Evolutionary conservation across 92 coral and sea anemone species (phyloP), one percentile per base, ranked within the genome.

Genomic region (Montipora capitata): DNA sequence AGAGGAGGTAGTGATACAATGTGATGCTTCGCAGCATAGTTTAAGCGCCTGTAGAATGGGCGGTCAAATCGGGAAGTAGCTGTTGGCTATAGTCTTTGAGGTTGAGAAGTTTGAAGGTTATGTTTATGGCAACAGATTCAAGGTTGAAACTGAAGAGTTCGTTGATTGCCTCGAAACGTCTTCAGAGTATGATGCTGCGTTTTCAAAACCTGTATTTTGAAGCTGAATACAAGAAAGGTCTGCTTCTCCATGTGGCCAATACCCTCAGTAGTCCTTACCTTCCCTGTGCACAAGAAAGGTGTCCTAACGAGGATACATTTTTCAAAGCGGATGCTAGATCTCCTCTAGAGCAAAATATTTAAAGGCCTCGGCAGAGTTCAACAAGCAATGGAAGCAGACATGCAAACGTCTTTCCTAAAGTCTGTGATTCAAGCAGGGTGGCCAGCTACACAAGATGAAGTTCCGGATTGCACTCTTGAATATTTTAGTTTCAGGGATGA

Each of bases 191-290:
- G 89, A 83, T 87, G 89, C 71, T 87, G 52, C 78, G 73, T 5
- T 86, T 88, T 42, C 89, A 87, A 72, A 83, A 79, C 76, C 87
- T 82, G 72, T 86, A 91, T 64, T 76, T 87, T 39, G 80, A 80
- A 75, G 94, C 87, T 2, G 72, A 72, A 71, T 91, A 86, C 84
- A 91, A 91, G 84, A 87, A 76, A 83, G 91, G 88, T 35, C 8
- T 87, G 42, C 91, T 78, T 69, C 87, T 85, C 82, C 86, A 90
- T 75, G 10, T 85, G 69, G 94, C 91, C 8, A 83, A 90, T 57
- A 90, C 94, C n/a, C 91, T 80, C 2, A 74, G 90, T 7, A 61
- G 79, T 54, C 87, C 91, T 12, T 85, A 77, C 71, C 76, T 76
- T n/a, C 72, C 73, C 2, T 10, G 11, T 78, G 59, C 0, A 7